Evolutionary conservation across 2,888 invertebrate genomes (phyloP), one percentile per base, ranked within the genome.

Genomic region (Drosophila antonietae): DNA sequence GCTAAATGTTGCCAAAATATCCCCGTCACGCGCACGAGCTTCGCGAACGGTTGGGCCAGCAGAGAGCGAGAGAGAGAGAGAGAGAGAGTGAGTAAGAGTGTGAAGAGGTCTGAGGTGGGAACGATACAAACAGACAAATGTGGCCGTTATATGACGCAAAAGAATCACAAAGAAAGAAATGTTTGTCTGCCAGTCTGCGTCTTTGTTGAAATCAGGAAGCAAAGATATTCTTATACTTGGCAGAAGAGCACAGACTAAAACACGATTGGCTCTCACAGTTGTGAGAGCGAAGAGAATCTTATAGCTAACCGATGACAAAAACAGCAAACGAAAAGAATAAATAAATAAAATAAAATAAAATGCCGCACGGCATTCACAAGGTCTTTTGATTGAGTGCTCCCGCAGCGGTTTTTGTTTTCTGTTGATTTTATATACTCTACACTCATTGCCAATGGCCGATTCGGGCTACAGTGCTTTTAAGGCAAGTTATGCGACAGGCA

Each of bases 351-450:
- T 61, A 47, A 28, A 28, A 28, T 44, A 58, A 84, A 68, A 72
- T 60, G 68, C 71, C 78, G 69, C 71, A 73, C 87, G 89, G 81
- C 89, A 78, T 89, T 89, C 68, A 65, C 88, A 83, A 89, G 89
- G 83, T 89, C 85, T 84, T 87, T 52, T 55, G 65, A 51, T 73
- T 70, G 61, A 67, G 53, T 63, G 52, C 47, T 65, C 59, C 52
- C 76, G 58, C 69, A 60, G 57, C 64, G 64, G 53, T 35, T 39
- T 43, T 59, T 80, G 51, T 51, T 61, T 52, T 39, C 20, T 39
- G 23, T 53, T 39, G 23, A 39, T 12, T 41, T 55, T 28, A 1
- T 31, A 55, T 55, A 55, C 55, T 14, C 55, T 41, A 23, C 10
- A 41, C 23, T 2, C 41, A 2, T 18, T 28, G 53, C 9, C 15